Percentiles rank a stretch among this genome's conserved stretches.
These are phyloP conservation scores for Drosophila putrida DNA, from an alignment of 2,888 invertebrate species.

Conservation along the genomic window DNA sequence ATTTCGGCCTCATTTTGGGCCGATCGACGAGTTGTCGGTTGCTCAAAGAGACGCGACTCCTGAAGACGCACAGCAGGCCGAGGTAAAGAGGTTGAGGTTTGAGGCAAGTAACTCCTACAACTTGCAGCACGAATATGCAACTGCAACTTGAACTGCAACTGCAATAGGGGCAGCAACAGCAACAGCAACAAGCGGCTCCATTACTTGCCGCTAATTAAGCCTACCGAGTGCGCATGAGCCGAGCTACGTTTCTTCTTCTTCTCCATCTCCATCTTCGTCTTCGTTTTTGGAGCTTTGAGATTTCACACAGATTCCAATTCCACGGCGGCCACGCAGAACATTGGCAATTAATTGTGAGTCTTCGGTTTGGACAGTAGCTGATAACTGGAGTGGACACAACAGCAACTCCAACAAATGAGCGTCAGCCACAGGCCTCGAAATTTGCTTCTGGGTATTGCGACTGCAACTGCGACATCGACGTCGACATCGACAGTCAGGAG, in stretches of 20 bases:
- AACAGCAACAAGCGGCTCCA: slow-evolving; percentile 56
- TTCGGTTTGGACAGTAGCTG: slow-evolving; percentile 73
- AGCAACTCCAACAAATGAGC: slow-evolving; percentile 42
- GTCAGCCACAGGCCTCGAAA: slow-evolving; percentile 29
- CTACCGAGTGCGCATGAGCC: slow-evolving; percentile 70
- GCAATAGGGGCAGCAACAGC: slow-evolving; percentile 32
- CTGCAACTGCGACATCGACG: slow-evolving; percentile 2
- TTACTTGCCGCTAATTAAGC: slow-evolving; percentile 84
- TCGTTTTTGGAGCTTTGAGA: slow-evolving; percentile 40
- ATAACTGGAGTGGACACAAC: slow-evolving; percentile 56
- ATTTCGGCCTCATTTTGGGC: slow-evolving; percentile 49
- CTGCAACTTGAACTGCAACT: slow-evolving; percentile 24
- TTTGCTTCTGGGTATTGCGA: slow-evolving; percentile 22
- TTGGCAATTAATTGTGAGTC: slow-evolving; percentile 77
- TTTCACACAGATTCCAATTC: slow-evolving; percentile 77
- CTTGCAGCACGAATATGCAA: slow-evolving; percentile 52
- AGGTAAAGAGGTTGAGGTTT: background rate
- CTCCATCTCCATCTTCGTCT: slow-evolving; percentile 10
- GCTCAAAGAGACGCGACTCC: slow-evolving; percentile 42
- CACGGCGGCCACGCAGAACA: slow-evolving; percentile 69
- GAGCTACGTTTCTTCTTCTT: slow-evolving; percentile 5
- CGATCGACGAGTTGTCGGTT: slow-evolving; percentile 51
- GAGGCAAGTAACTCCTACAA: slow-evolving; percentile 59
- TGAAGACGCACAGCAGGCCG: slow-evolving; percentile 1
- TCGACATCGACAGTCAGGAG: slow-evolving; percentile 6